Conservation (phyloP, 2,797 vertebrate genomes). For the Todus mexicanus region DNA sequence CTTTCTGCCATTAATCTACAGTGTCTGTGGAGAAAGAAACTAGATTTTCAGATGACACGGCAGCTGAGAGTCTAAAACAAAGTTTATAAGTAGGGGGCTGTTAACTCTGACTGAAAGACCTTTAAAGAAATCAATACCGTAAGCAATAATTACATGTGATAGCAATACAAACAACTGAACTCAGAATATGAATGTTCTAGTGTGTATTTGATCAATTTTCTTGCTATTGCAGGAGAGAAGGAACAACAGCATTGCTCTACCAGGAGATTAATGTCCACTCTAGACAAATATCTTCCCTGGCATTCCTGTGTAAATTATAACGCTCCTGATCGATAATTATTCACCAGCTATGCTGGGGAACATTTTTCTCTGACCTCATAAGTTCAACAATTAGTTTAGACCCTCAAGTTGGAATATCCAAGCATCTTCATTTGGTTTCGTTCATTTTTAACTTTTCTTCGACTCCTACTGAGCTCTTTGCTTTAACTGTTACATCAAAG, state of each 20-base stretch:
- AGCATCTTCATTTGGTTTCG: not conserved
- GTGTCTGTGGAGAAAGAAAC: not conserved
- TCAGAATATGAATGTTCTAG: not conserved
- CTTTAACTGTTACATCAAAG: not conserved
- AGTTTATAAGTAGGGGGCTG: not conserved
- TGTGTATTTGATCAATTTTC: not conserved
- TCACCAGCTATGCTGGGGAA: not conserved
- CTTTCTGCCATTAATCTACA: slow-evolving; percentile 1
- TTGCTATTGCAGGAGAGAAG: not conserved
- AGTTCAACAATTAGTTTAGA: not conserved
- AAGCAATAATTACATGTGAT: slow-evolving; percentile 5
- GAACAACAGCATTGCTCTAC: not conserved
- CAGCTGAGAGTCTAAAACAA: not conserved
- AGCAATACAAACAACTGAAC: not conserved
- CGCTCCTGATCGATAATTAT: not conserved
- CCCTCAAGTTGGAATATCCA: not conserved
- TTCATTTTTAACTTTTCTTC: not conserved
- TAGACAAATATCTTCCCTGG: not conserved
- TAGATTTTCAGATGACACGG: slow-evolving; percentile 3
- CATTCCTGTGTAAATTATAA: not conserved
- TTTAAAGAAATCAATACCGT: not conserved
- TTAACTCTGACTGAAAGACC: not conserved
- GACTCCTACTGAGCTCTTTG: not conserved
- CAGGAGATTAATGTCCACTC: not conserved
- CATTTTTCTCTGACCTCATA: not conserved